phyloP scores from a whole-genome alignment of 2,797 vertebrate genomes.

The Furcifer pardalis region DNA sequence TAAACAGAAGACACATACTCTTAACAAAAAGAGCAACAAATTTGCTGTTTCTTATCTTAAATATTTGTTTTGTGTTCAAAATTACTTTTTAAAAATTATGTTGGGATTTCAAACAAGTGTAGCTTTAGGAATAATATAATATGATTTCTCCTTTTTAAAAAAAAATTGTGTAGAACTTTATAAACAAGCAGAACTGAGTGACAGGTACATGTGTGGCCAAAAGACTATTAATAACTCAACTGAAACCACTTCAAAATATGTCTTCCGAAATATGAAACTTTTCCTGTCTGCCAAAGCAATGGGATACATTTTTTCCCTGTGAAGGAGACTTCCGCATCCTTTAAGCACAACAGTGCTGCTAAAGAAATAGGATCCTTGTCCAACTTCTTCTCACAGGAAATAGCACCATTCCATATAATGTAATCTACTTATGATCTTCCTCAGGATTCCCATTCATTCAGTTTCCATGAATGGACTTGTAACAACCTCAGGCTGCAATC shows the following conservation, averaged over 20 bases:
- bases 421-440: not conserved
- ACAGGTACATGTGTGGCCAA: slow-evolving; percentile 38
- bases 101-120: not conserved
- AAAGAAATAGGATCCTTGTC: not conserved
- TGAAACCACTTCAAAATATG: slow-evolving; percentile 27
- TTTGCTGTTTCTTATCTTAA: slow-evolving; percentile 1
- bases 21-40: not conserved
- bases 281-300: slow-evolving; percentile 42
- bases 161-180: slow-evolving; percentile 31
- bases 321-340: not conserved
- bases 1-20: not conserved
- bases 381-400: too few relatives aligned
- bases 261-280: slow-evolving; percentile 44
- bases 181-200: slow-evolving; percentile 53
- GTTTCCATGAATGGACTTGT: too few relatives aligned
- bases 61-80: accelerated
- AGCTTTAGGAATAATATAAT: not conserved
- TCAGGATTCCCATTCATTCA: not conserved
- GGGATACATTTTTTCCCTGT: slow-evolving; percentile 23
- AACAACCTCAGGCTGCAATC: not conserved
- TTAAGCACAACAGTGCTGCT: not conserved
- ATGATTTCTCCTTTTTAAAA: slow-evolving; percentile 16
- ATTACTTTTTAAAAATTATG: not conserved
- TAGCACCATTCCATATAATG: not conserved
- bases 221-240: slow-evolving; percentile 33